Conservation (phyloP, 2,888 invertebrate species). For the Anticlea derivata region DNA sequence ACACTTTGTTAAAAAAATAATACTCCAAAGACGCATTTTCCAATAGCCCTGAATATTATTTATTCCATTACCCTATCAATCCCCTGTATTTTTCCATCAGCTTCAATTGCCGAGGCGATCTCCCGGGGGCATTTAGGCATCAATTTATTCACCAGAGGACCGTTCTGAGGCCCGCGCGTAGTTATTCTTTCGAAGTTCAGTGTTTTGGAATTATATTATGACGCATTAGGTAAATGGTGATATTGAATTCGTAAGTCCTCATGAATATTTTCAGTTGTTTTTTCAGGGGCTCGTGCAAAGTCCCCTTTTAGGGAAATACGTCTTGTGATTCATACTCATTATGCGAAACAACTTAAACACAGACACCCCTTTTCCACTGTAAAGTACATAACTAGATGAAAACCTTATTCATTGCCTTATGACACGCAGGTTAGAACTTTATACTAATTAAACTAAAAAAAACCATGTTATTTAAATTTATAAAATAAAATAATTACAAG, state of each 20-base stretch:
- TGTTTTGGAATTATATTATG: conserved; percentile 27
- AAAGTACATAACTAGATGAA: too few relatives aligned
- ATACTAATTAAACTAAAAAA: too few relatives aligned
- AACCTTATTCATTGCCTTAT: too few relatives aligned
- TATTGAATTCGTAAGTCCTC: conserved; percentile 12
- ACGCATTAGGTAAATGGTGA: conserved; percentile 17
- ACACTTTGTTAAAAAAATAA: conserved; percentile 13
- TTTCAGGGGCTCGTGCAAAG: not conserved
- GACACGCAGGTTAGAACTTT: too few relatives aligned
- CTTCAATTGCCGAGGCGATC: conserved; percentile 38
- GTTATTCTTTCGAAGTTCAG: conserved; percentile 31
- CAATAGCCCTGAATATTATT: conserved; percentile 17
- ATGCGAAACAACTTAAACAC: too few relatives aligned
- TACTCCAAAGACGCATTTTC: conserved; percentile 17
- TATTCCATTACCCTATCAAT: conserved; percentile 33
- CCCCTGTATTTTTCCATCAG: conserved; percentile 39
- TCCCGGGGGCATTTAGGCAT: conserved; percentile 42
- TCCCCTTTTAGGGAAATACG: not conserved
- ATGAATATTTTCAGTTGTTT: not conserved
- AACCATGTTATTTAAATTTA: too few relatives aligned
- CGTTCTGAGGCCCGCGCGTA: conserved; percentile 18
- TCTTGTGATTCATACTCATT: too few relatives aligned
- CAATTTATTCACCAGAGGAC: conserved; percentile 42
- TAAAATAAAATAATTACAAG: too few relatives aligned
- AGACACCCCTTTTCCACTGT: too few relatives aligned